Evolutionary conservation across 2,113 vertebrate genomes (phyloP).

Genomic region (Phodopus roborovskii): DNA sequence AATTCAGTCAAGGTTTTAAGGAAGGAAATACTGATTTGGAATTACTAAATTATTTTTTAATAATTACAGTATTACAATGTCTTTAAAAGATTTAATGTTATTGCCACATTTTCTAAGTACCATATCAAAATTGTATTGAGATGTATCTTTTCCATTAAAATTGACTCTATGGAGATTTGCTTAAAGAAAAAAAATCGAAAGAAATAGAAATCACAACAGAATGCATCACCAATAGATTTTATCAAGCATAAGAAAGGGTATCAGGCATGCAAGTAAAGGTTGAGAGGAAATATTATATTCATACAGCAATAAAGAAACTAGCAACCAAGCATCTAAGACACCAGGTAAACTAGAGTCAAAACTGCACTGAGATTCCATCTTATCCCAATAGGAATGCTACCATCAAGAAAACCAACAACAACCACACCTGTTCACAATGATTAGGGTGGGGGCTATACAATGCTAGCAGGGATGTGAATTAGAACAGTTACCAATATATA

Average conservation of each 20-base stretch:
- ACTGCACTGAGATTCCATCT: neutral
- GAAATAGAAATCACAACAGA: neutral
- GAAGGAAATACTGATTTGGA: conserved; percentile 9
- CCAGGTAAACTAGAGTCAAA: neutral
- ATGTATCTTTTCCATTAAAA: conserved; percentile 55
- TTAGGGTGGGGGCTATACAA: neutral
- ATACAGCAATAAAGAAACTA: neutral
- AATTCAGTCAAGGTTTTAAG: neutral
- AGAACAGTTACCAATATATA: neutral
- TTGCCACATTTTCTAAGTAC: conserved; percentile 48
- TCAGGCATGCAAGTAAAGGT: neutral
- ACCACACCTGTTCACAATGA: neutral
- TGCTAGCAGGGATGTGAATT: neutral
- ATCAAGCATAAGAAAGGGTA: neutral
- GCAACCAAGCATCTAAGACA: neutral
- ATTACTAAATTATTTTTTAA: neutral
- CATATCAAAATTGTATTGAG: conserved; percentile 51
- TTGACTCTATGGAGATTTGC: conserved; percentile 40
- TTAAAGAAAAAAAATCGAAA: neutral
- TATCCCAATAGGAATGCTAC: too few species aligned
- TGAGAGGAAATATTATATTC: neutral
- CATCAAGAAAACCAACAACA: neutral
- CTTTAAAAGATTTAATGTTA: conserved; percentile 52
- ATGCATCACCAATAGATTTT: neutral
- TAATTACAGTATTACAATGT: conserved; percentile 42